Conservation (phyloP, 2,797 vertebrate species). For the Etheostoma nigrum region DNA sequence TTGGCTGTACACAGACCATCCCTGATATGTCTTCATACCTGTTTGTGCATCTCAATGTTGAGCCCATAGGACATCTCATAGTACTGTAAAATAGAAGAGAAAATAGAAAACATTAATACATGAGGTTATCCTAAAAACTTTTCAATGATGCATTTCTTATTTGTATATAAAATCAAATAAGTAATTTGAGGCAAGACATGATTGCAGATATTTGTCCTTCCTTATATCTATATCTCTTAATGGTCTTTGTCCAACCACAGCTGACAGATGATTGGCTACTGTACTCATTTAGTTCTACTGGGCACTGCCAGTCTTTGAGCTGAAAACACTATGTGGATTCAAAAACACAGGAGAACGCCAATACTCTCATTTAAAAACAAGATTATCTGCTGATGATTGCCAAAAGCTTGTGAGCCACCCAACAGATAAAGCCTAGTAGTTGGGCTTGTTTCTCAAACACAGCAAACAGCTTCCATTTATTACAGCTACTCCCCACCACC, state of each 20-base stretch:
- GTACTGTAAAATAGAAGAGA: conserved; percentile 85
- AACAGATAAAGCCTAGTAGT: conserved; percentile 48
- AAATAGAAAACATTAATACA: conserved; percentile 23
- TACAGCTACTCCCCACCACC: conserved; percentile 55
- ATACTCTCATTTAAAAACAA: conserved; percentile 52
- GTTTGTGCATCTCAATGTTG: conserved; percentile 99
- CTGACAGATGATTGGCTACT: conserved; percentile 29
- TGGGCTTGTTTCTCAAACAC: conserved; percentile 55
- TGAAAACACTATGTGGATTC: conserved; percentile 43
- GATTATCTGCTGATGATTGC: conserved; percentile 46
- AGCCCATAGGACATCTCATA: conserved; percentile 99
- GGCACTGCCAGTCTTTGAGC: conserved; percentile 31
- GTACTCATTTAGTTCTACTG: conserved; percentile 29
- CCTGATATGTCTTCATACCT: conserved; percentile 88
- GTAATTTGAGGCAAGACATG: background rate
- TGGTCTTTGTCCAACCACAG: conserved; percentile 27
- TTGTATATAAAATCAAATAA: background rate
- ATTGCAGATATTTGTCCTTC: background rate
- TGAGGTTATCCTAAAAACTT: background rate
- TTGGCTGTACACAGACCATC: conserved; percentile 55
- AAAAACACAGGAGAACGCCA: conserved; percentile 41
- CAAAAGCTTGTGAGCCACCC: conserved; percentile 43
- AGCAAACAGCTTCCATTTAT: conserved; percentile 54
- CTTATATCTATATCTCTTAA: background rate
- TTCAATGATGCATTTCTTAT: background rate